phyloP scores from a whole-genome alignment of 2,113 vertebrate species.

The Indicator maculatus region DNA sequence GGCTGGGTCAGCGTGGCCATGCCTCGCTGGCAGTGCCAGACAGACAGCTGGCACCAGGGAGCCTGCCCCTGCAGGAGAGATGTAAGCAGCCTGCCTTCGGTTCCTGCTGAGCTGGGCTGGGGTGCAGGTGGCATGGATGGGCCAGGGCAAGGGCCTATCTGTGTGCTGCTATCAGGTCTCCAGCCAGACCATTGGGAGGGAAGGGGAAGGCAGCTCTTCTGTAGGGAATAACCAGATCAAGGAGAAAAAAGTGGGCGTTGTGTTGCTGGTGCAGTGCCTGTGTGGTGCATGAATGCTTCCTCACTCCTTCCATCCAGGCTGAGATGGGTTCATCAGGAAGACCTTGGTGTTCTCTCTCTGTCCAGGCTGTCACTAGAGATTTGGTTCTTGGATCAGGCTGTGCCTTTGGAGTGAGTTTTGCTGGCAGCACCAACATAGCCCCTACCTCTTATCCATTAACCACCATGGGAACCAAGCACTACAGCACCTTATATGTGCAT shows the following conservation, averaged over 20 bases:
- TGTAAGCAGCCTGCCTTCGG: background rate
- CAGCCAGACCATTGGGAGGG: background rate
- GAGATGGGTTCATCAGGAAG: background rate
- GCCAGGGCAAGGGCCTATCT: background rate
- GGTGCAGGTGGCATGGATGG: too few relatives aligned
- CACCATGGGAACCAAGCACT: background rate
- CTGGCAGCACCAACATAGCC: background rate
- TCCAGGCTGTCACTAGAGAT: background rate
- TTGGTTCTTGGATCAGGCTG: background rate
- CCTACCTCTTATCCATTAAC: background rate
- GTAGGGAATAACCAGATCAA: background rate
- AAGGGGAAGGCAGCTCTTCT: background rate
- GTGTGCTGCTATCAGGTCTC: fast-evolving
- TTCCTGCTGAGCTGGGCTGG: background rate
- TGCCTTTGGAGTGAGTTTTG: background rate
- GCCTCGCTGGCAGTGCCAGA: background rate
- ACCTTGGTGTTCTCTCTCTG: background rate
- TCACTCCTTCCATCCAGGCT: background rate
- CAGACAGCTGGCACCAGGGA: background rate
- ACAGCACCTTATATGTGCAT: background rate
- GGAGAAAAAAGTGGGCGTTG: background rate
- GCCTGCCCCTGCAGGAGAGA: background rate
- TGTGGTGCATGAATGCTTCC: background rate
- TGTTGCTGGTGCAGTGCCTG: background rate
- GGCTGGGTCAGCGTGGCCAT: background rate